Conservation (phyloP, 2,888 invertebrate species). For the Hyposoter didymator region DNA sequence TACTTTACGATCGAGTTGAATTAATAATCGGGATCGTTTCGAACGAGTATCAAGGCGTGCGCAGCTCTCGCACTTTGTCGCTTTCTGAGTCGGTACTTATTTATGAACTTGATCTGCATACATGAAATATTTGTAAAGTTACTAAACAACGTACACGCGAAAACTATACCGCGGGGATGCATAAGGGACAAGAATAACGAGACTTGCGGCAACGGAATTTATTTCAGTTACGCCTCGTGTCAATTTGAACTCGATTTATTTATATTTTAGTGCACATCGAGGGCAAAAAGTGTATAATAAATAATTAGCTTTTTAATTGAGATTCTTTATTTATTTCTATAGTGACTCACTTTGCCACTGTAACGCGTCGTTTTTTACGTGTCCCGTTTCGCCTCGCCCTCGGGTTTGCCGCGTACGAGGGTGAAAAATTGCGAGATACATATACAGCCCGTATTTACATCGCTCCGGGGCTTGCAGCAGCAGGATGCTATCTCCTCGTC, state of each 20-base stretch:
- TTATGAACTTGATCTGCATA: background rate
- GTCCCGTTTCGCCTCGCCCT: background rate
- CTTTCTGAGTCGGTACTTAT: background rate
- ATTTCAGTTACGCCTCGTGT: background rate
- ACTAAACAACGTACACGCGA: background rate
- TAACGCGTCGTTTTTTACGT: background rate
- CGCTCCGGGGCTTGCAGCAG: constrained; percentile 43
- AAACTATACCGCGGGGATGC: background rate
- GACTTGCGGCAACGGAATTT: background rate
- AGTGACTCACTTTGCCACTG: constrained; percentile 7
- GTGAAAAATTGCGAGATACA: constrained; percentile 44
- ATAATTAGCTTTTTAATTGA: background rate
- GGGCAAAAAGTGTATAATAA: background rate
- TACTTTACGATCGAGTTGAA: constrained; percentile 77
- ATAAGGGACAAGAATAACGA: background rate
- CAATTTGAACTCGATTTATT: background rate
- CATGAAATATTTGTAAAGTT: background rate
- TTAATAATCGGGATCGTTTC: constrained; percentile 78
- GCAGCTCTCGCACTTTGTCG: constrained; percentile 46
- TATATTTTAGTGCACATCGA: background rate
- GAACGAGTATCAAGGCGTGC: constrained; percentile 56
- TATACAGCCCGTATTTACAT: constrained; percentile 43
- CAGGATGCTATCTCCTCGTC: constrained; percentile 37
- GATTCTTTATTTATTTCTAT: background rate
- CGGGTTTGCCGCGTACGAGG: background rate